Evolutionary conservation across 1,140 invertebrate species (phyloP).

Genomic region (Ylistrum balloti): DNA sequence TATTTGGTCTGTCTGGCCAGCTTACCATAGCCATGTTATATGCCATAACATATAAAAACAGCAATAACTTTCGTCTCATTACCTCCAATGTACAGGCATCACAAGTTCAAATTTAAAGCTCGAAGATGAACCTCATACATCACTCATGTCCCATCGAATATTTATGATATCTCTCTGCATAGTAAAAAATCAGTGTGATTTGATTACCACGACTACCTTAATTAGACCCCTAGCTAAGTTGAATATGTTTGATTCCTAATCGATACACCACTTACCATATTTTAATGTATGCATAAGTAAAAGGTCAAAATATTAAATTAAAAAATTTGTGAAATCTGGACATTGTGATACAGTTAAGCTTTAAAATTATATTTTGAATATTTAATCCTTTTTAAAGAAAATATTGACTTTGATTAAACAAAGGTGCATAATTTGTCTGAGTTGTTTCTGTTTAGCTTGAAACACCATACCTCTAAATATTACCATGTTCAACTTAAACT

Average conservation of each 20-base stretch:
- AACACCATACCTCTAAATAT: too few relatives aligned
- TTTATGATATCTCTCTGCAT: neutral
- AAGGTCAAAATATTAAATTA: too few relatives aligned
- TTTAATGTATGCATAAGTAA: too few relatives aligned
- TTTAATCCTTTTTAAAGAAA: too few relatives aligned
- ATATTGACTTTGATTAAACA: too few relatives aligned
- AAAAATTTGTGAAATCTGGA: too few relatives aligned
- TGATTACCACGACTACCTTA: neutral
- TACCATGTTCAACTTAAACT: too few relatives aligned
- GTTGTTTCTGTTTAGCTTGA: too few relatives aligned
- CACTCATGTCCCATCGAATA: neutral
- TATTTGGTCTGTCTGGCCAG: neutral
- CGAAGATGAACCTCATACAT: neutral
- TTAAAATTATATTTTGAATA: too few relatives aligned
- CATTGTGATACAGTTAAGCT: too few relatives aligned
- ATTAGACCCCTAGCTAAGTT: neutral
- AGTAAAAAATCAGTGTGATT: constrained; percentile 1
- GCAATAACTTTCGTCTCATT: constrained; percentile 26
- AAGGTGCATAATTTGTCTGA: too few relatives aligned
- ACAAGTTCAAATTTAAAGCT: neutral
- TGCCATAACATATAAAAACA: neutral
- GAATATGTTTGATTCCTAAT: neutral
- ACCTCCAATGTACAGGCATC: constrained; percentile 31
- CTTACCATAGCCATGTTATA: neutral
- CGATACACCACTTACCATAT: too few relatives aligned